These are phyloP conservation scores for Streptopelia turtur DNA, from an alignment of 2,797 vertebrate genomes.

Conservation along the genomic window DNA sequence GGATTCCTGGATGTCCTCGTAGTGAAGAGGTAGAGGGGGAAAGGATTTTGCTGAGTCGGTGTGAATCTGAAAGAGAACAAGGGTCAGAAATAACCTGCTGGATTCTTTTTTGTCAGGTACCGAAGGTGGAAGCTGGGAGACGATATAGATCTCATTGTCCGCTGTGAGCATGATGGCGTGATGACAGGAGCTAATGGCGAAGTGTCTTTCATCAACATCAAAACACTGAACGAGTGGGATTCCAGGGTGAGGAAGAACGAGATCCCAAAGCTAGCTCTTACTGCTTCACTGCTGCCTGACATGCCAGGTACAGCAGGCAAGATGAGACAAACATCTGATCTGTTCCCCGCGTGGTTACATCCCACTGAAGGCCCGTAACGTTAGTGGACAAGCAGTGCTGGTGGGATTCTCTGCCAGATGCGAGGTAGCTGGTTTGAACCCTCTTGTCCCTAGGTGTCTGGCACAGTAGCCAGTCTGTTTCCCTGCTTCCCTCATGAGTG, in stretches of 20 bases:
- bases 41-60: background rate
- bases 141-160: constrained; percentile 96
- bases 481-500: fast-evolving
- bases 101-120: constrained; percentile 80
- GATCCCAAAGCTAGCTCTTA: constrained; percentile 45
- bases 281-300: constrained; percentile 50
- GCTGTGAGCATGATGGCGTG: constrained; percentile 96
- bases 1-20: background rate
- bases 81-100: background rate
- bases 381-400: background rate
- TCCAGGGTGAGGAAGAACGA: constrained; percentile 86
- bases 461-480: background rate
- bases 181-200: constrained; percentile 98
- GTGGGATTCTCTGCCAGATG: background rate
- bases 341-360: background rate
- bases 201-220: constrained; percentile 97
- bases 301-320: constrained; percentile 33
- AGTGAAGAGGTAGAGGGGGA: background rate
- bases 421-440: background rate
- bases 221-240: constrained; percentile 99
- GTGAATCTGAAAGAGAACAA: background rate
- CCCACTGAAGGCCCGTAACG: background rate
- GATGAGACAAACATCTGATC: background rate
- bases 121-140: constrained; percentile 98
- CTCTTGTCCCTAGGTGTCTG: background rate